These are phyloP conservation scores for Adelphocoris suturalis DNA, from an alignment of 2,888 invertebrate species.

Conservation along the genomic window DNA sequence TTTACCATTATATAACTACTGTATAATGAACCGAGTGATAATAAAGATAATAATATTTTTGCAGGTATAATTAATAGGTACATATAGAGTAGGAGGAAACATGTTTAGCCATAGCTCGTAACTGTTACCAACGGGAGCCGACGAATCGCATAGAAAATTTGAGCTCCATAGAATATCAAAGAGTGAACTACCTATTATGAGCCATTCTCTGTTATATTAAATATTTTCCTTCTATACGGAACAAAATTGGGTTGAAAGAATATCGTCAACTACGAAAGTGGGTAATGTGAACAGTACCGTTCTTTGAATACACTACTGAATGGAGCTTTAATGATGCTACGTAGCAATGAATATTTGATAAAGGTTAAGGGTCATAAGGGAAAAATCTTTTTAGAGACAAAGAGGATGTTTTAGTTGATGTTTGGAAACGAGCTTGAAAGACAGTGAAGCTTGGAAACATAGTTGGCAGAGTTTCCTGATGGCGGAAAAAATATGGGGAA, in stretches of 20 bases:
- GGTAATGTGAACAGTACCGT: not conserved
- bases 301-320: not conserved
- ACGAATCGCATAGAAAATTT: too few relatives aligned
- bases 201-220: too few relatives aligned
- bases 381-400: not conserved
- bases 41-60: too few relatives aligned
- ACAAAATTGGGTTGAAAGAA: not conserved
- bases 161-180: too few relatives aligned
- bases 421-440: conserved; percentile 2
- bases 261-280: not conserved
- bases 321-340: not conserved
- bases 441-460: not conserved
- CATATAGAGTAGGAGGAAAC: too few relatives aligned
- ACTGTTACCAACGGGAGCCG: too few relatives aligned
- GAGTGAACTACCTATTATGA: too few relatives aligned
- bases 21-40: too few relatives aligned
- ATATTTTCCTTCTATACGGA: too few relatives aligned
- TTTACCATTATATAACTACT: too few relatives aligned
- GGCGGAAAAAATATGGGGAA: not conserved
- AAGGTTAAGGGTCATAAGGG: conserved; percentile 4
- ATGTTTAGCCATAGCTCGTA: too few relatives aligned
- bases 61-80: too few relatives aligned
- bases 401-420: not conserved
- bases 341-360: not conserved
- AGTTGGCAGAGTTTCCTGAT: not conserved